phyloP scores from a whole-genome alignment of 1,140 invertebrate genomes.

The Matsumurasca onukii region DNA sequence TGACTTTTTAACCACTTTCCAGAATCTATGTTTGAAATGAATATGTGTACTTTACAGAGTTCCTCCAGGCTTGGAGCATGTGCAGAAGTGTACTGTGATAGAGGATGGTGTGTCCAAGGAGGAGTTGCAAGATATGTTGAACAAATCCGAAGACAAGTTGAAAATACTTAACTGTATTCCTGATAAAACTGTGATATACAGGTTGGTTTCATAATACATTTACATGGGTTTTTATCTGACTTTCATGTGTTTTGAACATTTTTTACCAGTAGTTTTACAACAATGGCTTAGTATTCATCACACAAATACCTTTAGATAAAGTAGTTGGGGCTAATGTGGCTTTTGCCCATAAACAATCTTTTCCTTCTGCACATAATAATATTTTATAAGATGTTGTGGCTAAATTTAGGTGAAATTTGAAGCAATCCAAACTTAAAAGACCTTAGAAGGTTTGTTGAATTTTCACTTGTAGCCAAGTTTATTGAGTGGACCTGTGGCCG shows the following conservation, averaged over 20 bases:
- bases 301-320: background rate
- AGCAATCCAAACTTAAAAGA: too few species aligned
- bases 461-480: too few species aligned
- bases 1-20: background rate
- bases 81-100: background rate
- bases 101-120: background rate
- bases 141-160: background rate
- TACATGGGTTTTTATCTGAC: background rate
- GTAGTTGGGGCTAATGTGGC: background rate
- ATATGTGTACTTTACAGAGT: background rate
- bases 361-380: background rate
- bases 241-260: background rate
- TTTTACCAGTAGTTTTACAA: background rate
- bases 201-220: background rate
- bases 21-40: background rate
- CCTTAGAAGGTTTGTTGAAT: too few species aligned
- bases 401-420: too few species aligned
- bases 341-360: background rate
- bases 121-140: background rate
- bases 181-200: background rate
- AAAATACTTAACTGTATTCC: background rate
- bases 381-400: background rate
- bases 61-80: background rate
- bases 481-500: too few species aligned
- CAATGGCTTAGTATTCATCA: background rate